A percentile compares a stretch with the other conserved stretches of the same genome.
Evolutionary conservation across 2,797 vertebrate species (phyloP).

Genomic region (Xenentodon cancila): DNA sequence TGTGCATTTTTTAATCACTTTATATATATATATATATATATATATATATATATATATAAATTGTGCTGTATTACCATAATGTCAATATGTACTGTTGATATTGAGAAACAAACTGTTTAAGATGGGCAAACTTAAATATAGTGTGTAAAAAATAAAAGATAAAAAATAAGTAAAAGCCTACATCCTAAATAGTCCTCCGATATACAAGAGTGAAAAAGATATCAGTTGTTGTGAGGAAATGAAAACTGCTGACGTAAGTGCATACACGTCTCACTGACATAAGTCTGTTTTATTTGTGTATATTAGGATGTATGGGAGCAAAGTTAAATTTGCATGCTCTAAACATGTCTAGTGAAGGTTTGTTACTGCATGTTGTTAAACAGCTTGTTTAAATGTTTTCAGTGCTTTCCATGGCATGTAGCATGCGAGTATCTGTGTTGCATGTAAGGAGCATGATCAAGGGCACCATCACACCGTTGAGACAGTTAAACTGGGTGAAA

Average conservation of each 20-base stretch:
- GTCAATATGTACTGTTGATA: slow-evolving; percentile 12
- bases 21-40: too few species aligned
- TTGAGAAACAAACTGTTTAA: not conserved
- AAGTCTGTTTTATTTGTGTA: not conserved
- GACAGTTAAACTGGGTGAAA: slow-evolving; percentile 82
- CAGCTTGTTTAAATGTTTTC: slow-evolving; percentile 50
- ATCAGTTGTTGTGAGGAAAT: slow-evolving; percentile 2
- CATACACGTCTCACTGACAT: not conserved
- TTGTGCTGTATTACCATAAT: slow-evolving; percentile 19
- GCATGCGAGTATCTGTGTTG: slow-evolving; percentile 42
- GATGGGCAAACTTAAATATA: too few species aligned
- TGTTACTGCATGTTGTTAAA: slow-evolving; percentile 47
- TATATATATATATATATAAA: too few species aligned
- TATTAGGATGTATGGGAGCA: slow-evolving; percentile 13
- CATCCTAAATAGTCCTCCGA: not conserved
- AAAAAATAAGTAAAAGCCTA: not conserved
- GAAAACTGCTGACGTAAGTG: slow-evolving; percentile 1
- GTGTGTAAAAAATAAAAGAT: too few species aligned
- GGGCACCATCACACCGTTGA: slow-evolving; percentile 71
- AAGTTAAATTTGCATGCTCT: slow-evolving; percentile 23
- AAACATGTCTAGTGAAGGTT: slow-evolving; percentile 32
- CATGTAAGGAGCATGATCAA: slow-evolving; percentile 74
- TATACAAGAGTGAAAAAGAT: not conserved
- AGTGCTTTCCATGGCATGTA: slow-evolving; percentile 43
- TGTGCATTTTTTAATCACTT: slow-evolving; percentile 20